A percentile compares a stretch with the other conserved stretches of the same genome.
phyloP scores from a whole-genome alignment of 2,797 vertebrate species.

The Acrossocheilus fasciatus region DNA sequence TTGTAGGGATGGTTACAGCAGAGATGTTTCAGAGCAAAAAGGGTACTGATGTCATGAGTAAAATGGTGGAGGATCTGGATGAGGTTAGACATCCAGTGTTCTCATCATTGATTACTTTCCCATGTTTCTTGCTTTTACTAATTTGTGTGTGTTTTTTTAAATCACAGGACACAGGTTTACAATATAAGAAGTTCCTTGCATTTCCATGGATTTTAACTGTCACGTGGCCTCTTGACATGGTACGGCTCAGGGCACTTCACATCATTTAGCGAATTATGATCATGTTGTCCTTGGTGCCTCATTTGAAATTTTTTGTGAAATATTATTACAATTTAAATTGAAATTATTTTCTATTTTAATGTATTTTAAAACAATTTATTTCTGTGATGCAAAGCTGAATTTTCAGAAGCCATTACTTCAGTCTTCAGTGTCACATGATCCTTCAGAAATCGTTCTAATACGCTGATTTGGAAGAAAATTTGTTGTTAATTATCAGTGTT shows the following conservation, averaged over 20 bases:
- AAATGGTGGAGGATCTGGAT: slow-evolving; percentile 91
- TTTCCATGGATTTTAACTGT: slow-evolving; percentile 96
- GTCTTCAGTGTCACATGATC: background rate
- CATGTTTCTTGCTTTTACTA: background rate
- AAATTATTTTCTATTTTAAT: background rate
- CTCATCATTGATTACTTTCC: background rate
- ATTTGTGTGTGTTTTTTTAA: background rate
- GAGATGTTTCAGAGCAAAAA: slow-evolving; percentile 90
- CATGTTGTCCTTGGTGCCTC: background rate
- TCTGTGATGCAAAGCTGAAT: background rate
- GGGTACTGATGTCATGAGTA: slow-evolving; percentile 82
- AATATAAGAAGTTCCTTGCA: slow-evolving; percentile 93
- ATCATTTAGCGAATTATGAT: background rate
- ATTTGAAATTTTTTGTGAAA: background rate
- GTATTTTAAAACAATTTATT: background rate
- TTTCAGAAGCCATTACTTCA: background rate
- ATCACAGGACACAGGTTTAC: slow-evolving; percentile 84
- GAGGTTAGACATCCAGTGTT: slow-evolving; percentile 74
- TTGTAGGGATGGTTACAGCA: slow-evolving; percentile 89
- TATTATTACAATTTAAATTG: background rate
- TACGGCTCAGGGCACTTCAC: slow-evolving; percentile 64
- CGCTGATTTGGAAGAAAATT: background rate
- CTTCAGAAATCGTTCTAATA: background rate
- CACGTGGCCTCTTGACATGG: slow-evolving; percentile 90
- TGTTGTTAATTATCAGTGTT: background rate